Conservation (phyloP, 1,140 invertebrate species). For the Subanguina moxae region DNA sequence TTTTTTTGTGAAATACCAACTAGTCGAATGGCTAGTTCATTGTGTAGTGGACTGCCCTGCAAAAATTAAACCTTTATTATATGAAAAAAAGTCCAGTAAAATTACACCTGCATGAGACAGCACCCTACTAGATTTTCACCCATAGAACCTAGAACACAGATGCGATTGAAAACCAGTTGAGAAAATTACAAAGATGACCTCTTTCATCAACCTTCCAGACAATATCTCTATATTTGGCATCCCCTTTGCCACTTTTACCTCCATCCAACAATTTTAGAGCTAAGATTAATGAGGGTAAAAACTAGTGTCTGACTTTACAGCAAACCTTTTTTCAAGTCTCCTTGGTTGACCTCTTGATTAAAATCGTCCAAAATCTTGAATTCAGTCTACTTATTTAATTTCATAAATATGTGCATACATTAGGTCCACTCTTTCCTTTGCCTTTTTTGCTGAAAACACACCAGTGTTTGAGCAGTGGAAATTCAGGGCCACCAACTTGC, state of each 20-base stretch:
- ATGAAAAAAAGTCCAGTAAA: neutral
- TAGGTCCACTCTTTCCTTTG: conserved; percentile 59
- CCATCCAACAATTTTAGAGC: conserved; percentile 52
- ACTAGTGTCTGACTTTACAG: neutral
- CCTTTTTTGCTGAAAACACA: conserved; percentile 56
- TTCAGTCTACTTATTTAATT: no score
- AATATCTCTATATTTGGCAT: conserved; percentile 72
- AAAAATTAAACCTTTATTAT: neutral
- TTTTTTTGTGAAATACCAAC: conserved; percentile 86
- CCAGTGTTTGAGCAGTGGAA: no score
- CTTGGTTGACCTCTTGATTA: conserved; percentile 55
- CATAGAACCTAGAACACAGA: conserved; percentile 70
- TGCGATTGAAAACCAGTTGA: conserved; percentile 71
- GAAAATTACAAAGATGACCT: no score
- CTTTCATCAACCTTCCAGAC: conserved; percentile 88
- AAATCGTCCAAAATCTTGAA: conserved; percentile 54
- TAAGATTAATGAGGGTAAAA: conserved; percentile 12
- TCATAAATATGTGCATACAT: conserved; percentile 8
- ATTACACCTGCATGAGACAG: conserved; percentile 74
- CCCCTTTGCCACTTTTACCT: conserved; percentile 63
- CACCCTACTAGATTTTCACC: conserved; percentile 90
- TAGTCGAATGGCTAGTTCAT: conserved; percentile 84
- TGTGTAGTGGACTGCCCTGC: conserved; percentile 76
- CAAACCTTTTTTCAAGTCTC: conserved; percentile 57
- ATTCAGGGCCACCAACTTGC: no score